Evolutionary conservation across 1,140 invertebrate genomes (phyloP).

Genomic region (Musca vetustissima): DNA sequence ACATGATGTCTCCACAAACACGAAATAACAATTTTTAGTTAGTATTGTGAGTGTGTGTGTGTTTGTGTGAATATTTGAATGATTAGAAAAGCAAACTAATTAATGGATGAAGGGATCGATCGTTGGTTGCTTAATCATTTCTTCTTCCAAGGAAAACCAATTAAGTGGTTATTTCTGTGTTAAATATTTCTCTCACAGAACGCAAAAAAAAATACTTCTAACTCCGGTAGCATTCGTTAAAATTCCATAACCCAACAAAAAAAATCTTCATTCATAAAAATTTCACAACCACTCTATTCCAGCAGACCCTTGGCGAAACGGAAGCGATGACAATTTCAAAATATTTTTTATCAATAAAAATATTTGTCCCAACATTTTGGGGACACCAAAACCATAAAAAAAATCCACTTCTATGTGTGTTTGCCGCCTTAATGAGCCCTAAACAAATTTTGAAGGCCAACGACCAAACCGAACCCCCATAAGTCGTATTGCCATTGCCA

Average conservation of each 20-base stretch:
- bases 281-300: no score
- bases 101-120: no score
- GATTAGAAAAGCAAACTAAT: no score
- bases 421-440: neutral
- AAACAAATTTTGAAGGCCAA: neutral
- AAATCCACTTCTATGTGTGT: neutral
- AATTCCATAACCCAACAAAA: neutral
- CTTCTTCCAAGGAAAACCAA: conserved; percentile 8
- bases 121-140: neutral
- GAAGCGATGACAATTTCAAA: conserved; percentile 10
- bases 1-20: conserved; percentile 3
- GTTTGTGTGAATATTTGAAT: no score
- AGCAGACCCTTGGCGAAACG: neutral
- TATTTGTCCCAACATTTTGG: conserved; percentile 9
- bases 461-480: no score
- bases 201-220: no score
- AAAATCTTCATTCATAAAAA: no score
- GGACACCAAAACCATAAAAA: neutral
- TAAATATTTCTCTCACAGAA: neutral
- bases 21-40: neutral
- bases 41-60: no score
- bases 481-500: neutral
- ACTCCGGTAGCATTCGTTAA: conserved; percentile 14
- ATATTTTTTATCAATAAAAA: conserved; percentile 15
- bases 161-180: conserved; percentile 11